Base-by-base conservation (phyloP, 35 echinoderm and acorn worm species). In the Ptychodera flava region DNA sequence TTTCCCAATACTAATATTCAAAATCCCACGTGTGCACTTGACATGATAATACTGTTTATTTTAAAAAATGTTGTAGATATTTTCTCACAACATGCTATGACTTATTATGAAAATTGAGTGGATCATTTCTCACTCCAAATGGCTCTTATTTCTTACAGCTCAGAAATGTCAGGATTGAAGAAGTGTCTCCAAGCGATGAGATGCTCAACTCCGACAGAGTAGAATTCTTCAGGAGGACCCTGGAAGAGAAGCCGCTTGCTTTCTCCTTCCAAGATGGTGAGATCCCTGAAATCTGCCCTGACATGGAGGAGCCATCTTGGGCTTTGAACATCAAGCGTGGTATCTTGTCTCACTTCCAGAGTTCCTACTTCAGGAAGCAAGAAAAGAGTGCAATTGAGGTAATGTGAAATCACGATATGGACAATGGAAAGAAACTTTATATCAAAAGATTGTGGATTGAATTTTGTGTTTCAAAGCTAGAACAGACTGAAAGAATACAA, bases 281-380 rank as follows among this genome's bases (percentile, higher is more conserved):
- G 0, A 88, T 97, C 82, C 88, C 86, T 10, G 77, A 86, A 0
- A 88, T 97, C 30, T 97, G 95, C 82, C 91, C 89, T 35, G 83
- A 85, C 16, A 35, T 64, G 27, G 89, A 81, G 1, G 95, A 97
- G 33, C 36, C 83, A 22, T 34, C 82, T 0, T 87, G 84, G 86
- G 87, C 82, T 1, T 83, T 91, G 27, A 97, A 97, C 84, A 77
- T 97, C 80, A 97, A 97, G 79, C 82, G 95, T 29, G 95, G 91
- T 33, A 34, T 97, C 37, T 52, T 97, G 38, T 97, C 95, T 64
- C 82, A 89, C 28, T 84, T 97, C 38, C 95, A 97, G 36, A 31
- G 83, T 2, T 85, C 89, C 33, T 52, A 33, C 29, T 33, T 28
- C 37, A 1, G 28, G 14, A 2, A 34, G 37, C 6, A 34, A 22